Base-by-base conservation (phyloP, 2,888 invertebrate genomes). In the Pardosa pseudoannulata region DNA sequence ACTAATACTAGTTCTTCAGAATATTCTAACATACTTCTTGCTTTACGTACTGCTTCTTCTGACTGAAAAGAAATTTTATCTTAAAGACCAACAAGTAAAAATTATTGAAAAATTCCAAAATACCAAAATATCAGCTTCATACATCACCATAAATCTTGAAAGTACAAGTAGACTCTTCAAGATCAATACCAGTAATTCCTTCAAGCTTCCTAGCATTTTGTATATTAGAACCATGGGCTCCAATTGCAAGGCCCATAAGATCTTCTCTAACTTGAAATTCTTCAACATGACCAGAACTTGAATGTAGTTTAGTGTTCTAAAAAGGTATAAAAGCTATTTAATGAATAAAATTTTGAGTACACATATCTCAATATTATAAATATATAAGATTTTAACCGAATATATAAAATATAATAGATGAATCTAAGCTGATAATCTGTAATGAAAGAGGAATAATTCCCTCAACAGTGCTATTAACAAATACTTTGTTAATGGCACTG, bases 191-290 rank as follows among this genome's bases (percentile, higher is more conserved):
- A 91, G 97, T 96, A 91, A 99, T 96, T 89, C 98, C 98, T 88
- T 95, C 94, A 89, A 98, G 95, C 93, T 97, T 96, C 90, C 98
- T 94, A 89, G 98, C 98, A 91, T 96, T 96, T 92, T 98, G 97
- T 90, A 98, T 99, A 93, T 98, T 98, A 90, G 95, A 95, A 90
- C 98, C 98, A 92, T 98, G 98, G 89, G 98, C 96, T 90, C 99
- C 99, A 92, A 99, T 99, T 64, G 99, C 98, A 90, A 99, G 94
- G 87, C 99, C 99, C 98, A 99, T 99, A 90, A 99, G 94, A 92
- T 98, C 98, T 92, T 97, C 97, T 90, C 96, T 95, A 80, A 99
- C 98, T 90, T 94, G 94, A 93, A 99, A 99, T 93, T 98, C 98
- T 91, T 98, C 98, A 89, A 96, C 94, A 92, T 95, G 96, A 89